These are phyloP conservation scores for Acanthococcus lagerstroemiae DNA, from an alignment of 2,888 invertebrate species.

Conservation along the genomic window DNA sequence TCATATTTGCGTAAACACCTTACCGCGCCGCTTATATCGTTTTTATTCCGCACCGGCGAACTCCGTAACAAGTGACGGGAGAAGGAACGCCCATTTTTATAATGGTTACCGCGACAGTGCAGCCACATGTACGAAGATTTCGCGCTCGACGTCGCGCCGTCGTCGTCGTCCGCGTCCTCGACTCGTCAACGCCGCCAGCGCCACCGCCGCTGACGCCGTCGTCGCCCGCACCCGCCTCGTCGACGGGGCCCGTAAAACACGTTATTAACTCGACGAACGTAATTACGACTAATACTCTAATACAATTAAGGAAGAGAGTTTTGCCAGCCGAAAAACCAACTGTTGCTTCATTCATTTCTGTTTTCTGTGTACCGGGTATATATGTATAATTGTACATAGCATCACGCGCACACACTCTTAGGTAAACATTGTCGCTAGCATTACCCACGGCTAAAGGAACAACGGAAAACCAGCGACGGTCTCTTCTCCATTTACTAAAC, in stretches of 20 bases:
- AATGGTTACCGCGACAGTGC: conserved; percentile 26
- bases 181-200: background rate
- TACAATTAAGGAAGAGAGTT: conserved; percentile 30
- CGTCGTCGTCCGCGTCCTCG: background rate
- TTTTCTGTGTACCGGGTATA: too few relatives aligned
- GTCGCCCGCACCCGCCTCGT: background rate
- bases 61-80: conserved; percentile 25
- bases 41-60: background rate
- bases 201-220: background rate
- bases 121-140: conserved; percentile 11
- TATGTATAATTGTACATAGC: too few relatives aligned
- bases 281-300: conserved; percentile 28
- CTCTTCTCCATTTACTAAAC: too few relatives aligned
- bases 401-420: too few relatives aligned
- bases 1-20: too few relatives aligned
- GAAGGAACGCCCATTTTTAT: conserved; percentile 29
- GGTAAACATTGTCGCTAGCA: too few relatives aligned
- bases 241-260: background rate
- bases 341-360: conserved; percentile 32
- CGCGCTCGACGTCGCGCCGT: background rate
- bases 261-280: conserved; percentile 21
- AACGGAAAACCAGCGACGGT: too few relatives aligned
- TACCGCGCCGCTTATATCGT: background rate
- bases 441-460: too few relatives aligned
- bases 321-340: conserved; percentile 32